These are phyloP conservation scores for Agelaius tricolor DNA, from an alignment of 2,113 vertebrate species.

Conservation along the genomic window DNA sequence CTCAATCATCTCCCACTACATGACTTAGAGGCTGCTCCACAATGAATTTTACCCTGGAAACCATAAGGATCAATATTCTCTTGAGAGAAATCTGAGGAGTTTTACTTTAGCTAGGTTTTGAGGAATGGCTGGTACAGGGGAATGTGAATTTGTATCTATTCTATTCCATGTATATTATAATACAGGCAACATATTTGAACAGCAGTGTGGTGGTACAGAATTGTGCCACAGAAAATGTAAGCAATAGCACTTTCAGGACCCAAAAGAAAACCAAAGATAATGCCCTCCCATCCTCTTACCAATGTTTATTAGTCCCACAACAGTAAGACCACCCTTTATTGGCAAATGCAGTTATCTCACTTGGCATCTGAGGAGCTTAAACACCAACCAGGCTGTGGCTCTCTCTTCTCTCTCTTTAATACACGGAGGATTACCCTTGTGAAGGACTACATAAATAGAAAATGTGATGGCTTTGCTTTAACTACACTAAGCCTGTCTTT, in stretches of 20 bases:
- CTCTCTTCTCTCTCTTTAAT: slow-evolving; percentile 11
- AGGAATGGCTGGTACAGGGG: neutral
- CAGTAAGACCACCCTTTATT: neutral
- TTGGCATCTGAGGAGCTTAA: slow-evolving; percentile 26
- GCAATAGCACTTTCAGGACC: neutral
- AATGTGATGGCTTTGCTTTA: slow-evolving; percentile 33
- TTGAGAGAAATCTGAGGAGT: neutral
- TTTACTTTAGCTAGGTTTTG: neutral
- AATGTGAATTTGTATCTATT: neutral
- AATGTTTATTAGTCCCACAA: neutral
- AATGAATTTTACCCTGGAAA: neutral
- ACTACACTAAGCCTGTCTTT: neutral
- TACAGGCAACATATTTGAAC: neutral
- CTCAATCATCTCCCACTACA: neutral
- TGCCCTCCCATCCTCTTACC: neutral
- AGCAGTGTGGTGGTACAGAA: neutral
- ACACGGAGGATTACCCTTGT: slow-evolving; percentile 37
- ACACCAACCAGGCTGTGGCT: neutral
- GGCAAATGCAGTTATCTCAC: neutral
- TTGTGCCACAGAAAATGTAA: neutral
- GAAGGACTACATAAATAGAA: slow-evolving; percentile 49
- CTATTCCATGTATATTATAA: neutral
- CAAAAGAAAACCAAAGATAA: neutral
- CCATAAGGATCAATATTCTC: neutral
- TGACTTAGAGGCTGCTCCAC: neutral